phyloP scores from a whole-genome alignment of 2,797 vertebrate genomes.

The Agapornis canus region DNA sequence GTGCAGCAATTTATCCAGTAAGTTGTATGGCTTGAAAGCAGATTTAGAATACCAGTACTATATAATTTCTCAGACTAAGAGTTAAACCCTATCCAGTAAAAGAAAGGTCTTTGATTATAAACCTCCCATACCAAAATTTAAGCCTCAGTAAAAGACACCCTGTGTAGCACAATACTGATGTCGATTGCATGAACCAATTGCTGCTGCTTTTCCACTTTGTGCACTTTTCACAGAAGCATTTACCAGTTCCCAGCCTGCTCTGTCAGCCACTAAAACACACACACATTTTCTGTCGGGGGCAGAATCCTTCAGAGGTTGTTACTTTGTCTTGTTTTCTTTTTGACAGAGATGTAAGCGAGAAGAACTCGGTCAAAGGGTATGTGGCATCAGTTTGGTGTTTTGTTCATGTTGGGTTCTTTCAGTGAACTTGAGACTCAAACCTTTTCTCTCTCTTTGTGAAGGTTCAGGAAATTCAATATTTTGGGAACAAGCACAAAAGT shows the following conservation, averaged over 20 bases:
- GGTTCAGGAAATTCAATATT: constrained; percentile 95
- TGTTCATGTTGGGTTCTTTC: not conserved
- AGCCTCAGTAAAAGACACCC: not conserved
- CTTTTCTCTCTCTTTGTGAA: constrained; percentile 27
- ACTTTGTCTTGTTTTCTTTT: not conserved
- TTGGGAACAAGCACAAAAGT: constrained; percentile 93
- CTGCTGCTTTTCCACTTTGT: not conserved
- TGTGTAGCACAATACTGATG: not conserved
- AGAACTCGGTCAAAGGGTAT: constrained; percentile 86
- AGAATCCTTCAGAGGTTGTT: not conserved
- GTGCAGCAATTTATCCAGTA: not conserved
- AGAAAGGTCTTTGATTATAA: not conserved
- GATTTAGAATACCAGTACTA: not conserved
- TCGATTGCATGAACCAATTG: not conserved
- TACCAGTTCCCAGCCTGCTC: not conserved
- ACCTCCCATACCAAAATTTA: not conserved
- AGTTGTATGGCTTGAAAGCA: not conserved
- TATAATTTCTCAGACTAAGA: not conserved
- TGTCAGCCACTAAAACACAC: not conserved
- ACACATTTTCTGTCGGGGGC: not conserved
- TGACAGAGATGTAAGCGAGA: constrained; percentile 88
- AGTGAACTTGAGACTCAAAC: not conserved
- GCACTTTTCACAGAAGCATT: not conserved
- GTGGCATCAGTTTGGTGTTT: not conserved
- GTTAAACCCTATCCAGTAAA: not conserved